Evolutionary conservation across 2,113 vertebrate species (phyloP), one percentile per base, ranked within the genome.

Genomic region (Cryptotis parvus): DNA sequence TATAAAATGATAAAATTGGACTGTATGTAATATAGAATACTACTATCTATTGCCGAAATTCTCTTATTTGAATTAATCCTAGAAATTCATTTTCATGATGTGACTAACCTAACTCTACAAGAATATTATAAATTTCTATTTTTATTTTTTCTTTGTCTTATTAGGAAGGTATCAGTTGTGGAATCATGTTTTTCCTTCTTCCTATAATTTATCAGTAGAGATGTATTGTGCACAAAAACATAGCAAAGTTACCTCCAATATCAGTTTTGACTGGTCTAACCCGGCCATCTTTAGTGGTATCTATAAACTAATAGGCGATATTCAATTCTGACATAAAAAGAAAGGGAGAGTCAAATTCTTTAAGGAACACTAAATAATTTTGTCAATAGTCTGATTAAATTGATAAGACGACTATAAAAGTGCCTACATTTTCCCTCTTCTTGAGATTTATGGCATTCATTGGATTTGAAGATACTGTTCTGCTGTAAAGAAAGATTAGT

Each of bases 321-420:
- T 84, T 92, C 75, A 35, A 80, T 70, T 72, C 9, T 31, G 24
- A 58, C 16, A 58, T 24, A 87, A 55, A 84, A 92, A 55, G 20
- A 49, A 84, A 9, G 12, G 9, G 10, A 68, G 22, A 26, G 9
- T 20, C 22, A 73, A 8, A 49, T 75, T 27, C 18, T 88, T 5
- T 90, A 68, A 41, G 20, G 14, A 82, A 1, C 7, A 88, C 22
- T 74, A 29, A 29, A 65, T 70, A 11, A 37, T 63, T 86, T 69
- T 91, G 6, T 55, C 27, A 49, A 2, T 68, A 58, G 22, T 58
- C 9, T 31, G 27, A 90, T 24, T 41, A 20, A 6, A 77, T 20
- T 27, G 7, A 55, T 78, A 69, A 85, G 75, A 11, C 35, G 14
- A 2, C 11, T 24, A 58, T 35, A 27, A 33, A n/a, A 5, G 6